Evolutionary conservation across 2,113 vertebrate species (phyloP).

Genomic region (Cryptotis parvus): DNA sequence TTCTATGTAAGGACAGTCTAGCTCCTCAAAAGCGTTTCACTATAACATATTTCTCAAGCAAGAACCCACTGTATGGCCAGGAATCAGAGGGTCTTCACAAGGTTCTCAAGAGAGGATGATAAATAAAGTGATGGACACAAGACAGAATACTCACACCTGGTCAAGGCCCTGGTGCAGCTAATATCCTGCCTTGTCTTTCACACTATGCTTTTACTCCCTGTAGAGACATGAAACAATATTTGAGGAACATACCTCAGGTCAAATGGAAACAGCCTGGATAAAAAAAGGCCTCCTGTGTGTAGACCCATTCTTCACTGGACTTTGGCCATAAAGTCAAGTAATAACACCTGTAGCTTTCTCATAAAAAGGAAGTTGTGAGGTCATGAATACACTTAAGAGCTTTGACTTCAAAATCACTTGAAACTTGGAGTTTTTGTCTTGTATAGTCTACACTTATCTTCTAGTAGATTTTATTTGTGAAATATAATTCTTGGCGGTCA

Average conservation of each 20-base stretch:
- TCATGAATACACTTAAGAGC: conserved; percentile 44
- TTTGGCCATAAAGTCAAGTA: conserved; percentile 61
- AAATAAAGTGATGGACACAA: conserved; percentile 77
- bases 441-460: neutral
- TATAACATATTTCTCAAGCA: neutral
- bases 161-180: conserved; percentile 58
- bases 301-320: conserved; percentile 48
- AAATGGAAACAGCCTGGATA: conserved; percentile 55
- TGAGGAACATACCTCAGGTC: conserved; percentile 59
- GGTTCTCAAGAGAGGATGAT: conserved; percentile 69
- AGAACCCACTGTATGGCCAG: conserved; percentile 29
- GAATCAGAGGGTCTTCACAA: conserved; percentile 43
- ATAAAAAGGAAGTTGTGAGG: conserved; percentile 54
- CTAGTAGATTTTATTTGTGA: neutral
- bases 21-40: neutral
- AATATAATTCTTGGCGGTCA: neutral
- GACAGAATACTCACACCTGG: conserved; percentile 79
- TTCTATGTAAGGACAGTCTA: neutral
- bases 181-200: conserved; percentile 81
- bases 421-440: conserved; percentile 52
- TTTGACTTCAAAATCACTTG: conserved; percentile 59
- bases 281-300: conserved; percentile 47
- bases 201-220: conserved; percentile 65
- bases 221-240: conserved; percentile 73
- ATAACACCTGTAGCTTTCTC: conserved; percentile 66